These are phyloP conservation scores for Meandrina meandrites DNA, from an alignment of 92 coral and sea anemone genomes.

Conservation along the genomic window DNA sequence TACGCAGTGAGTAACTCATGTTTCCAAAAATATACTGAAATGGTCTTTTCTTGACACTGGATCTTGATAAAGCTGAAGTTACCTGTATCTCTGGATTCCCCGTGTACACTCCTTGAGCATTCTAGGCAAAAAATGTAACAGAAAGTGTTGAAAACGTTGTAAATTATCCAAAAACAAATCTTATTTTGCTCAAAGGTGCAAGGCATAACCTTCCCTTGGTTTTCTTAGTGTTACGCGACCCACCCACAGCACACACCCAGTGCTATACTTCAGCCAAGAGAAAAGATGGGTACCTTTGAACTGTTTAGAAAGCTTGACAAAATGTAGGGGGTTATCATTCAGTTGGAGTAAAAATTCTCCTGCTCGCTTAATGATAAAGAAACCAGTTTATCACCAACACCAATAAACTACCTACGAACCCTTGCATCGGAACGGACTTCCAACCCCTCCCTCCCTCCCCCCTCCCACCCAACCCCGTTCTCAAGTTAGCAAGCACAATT, in stretches of 20 bases:
- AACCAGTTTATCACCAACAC: not conserved
- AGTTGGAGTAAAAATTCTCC: too few species aligned
- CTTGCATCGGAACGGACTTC: not conserved
- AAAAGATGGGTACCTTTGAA: too few species aligned
- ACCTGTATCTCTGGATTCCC: constrained; percentile 52
- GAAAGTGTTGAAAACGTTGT: not conserved
- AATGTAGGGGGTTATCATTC: too few species aligned
- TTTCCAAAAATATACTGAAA: not conserved
- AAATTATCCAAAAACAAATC: not conserved
- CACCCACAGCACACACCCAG: too few species aligned
- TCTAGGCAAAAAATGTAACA: constrained; percentile 11
- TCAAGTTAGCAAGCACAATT: not conserved
- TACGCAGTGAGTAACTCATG: not conserved
- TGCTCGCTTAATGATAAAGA: too few species aligned
- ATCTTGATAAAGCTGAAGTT: not conserved
- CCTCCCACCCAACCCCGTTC: not conserved
- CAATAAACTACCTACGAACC: not conserved
- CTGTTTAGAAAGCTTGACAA: too few species aligned
- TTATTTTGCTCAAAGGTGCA: not conserved
- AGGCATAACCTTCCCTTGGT: too few species aligned
- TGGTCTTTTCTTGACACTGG: not conserved
- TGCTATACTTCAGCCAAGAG: too few species aligned
- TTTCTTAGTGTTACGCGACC: too few species aligned
- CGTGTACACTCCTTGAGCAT: constrained; percentile 10
- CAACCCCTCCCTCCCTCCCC: not conserved